A percentile compares a stretch with the other conserved stretches of the same genome.
These are phyloP conservation scores for Gallirallus australis DNA, from an alignment of 2,797 vertebrate species.

Conservation along the genomic window DNA sequence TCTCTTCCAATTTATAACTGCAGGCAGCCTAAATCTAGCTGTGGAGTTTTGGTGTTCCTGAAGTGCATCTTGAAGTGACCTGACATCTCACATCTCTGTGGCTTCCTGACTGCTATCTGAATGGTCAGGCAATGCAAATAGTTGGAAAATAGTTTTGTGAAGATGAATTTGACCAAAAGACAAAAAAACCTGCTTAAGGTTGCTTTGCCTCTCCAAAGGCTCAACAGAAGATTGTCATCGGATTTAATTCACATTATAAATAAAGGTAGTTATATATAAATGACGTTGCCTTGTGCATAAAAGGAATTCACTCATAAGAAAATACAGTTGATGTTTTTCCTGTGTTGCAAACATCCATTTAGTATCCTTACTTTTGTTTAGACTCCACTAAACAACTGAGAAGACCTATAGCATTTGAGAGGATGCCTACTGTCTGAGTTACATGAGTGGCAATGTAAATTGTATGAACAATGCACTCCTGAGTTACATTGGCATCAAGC, in stretches of 20 bases:
- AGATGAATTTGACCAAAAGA: background rate
- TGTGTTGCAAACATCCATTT: background rate
- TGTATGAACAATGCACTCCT: background rate
- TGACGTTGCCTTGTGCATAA: background rate
- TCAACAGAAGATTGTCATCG: background rate
- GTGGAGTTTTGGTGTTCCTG: background rate
- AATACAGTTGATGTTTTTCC: background rate
- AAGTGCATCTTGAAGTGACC: background rate
- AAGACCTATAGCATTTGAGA: background rate
- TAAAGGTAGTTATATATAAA: background rate
- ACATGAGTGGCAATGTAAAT: background rate
- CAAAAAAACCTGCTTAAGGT: rapidly evolving
- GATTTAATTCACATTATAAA: background rate
- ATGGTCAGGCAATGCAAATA: background rate
- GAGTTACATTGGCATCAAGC: background rate
- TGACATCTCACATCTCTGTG: background rate
- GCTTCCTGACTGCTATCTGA: background rate
- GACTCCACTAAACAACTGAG: background rate
- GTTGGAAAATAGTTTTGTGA: background rate
- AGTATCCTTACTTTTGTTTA: background rate
- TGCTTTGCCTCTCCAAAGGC: background rate
- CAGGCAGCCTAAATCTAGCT: background rate
- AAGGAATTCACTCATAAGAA: background rate
- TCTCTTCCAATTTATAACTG: background rate
- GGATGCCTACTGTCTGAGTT: background rate